A percentile compares a stretch with the other conserved stretches of the same genome.
phyloP scores from a whole-genome alignment of 2,888 invertebrate genomes.

The Cerceris rybyensis region DNA sequence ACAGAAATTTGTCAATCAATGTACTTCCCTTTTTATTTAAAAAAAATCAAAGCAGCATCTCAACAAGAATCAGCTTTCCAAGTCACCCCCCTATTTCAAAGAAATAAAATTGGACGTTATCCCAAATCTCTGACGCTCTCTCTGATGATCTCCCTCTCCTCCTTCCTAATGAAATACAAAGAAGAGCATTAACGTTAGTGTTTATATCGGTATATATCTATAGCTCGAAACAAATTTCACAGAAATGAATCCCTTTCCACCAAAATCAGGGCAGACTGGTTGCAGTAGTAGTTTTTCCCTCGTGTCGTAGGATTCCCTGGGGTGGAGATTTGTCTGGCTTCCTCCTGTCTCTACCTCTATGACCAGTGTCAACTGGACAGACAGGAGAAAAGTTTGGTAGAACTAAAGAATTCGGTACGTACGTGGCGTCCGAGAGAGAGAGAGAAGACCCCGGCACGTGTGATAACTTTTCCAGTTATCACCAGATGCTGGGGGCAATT shows the following conservation, averaged over 20 bases:
- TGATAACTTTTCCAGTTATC: constrained; percentile 69
- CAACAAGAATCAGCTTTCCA: background rate
- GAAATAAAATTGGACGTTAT: too few relatives aligned
- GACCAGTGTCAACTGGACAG: constrained; percentile 57
- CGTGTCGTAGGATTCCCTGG: constrained; percentile 8
- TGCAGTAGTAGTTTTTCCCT: background rate
- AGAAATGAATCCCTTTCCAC: constrained; percentile 12
- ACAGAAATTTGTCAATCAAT: too few relatives aligned
- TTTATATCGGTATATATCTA: background rate
- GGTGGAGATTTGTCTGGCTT: constrained; percentile 47
- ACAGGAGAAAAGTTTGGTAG: constrained; percentile 46
- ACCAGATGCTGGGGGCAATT: constrained; percentile 68
- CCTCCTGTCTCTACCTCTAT: constrained; percentile 21
- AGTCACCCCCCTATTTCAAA: too few relatives aligned
- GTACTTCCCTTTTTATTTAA: background rate
- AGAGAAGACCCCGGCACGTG: constrained; percentile 52
- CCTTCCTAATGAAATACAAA: background rate
- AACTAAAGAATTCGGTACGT: constrained; percentile 42
- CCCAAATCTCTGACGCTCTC: background rate
- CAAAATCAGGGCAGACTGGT: constrained; percentile 19
- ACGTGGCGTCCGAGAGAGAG: constrained; percentile 34
- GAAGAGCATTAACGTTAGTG: too few relatives aligned
- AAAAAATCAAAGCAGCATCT: background rate
- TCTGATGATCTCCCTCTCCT: background rate
- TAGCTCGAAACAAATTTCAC: background rate